Evolutionary conservation across 2,797 vertebrate genomes (phyloP).

Genomic region (Stomatorhinus walkeri): DNA sequence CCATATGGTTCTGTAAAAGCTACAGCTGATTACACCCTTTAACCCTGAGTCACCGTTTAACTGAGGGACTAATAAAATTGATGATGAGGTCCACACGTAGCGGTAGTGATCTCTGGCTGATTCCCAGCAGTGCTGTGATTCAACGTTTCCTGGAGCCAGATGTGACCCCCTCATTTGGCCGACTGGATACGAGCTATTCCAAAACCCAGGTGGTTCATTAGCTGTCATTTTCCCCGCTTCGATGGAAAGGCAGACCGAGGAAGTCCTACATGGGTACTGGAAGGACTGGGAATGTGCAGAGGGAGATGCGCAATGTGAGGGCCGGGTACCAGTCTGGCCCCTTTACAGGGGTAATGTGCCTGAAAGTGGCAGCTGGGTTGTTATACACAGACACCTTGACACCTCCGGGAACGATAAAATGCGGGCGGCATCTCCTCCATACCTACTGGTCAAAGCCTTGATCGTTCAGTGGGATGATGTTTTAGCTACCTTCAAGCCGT

Average conservation of each 20-base stretch:
- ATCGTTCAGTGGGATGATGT: not conserved
- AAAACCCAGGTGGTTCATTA: constrained; percentile 20
- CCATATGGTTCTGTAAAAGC: not conserved
- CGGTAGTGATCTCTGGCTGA: not conserved
- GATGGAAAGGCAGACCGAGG: not conserved
- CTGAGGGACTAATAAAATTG: not conserved
- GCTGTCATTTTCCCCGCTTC: not conserved
- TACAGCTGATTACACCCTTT: not conserved
- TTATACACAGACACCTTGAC: not conserved
- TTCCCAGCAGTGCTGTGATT: not conserved
- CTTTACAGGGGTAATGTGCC: not conserved
- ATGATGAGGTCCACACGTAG: not conserved
- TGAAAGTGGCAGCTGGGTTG: not conserved
- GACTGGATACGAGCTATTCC: constrained; percentile 24
- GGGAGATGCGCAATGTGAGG: not conserved
- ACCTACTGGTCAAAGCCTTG: not conserved
- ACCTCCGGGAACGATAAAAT: not conserved
- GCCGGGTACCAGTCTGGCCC: not conserved
- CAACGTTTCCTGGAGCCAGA: constrained; percentile 19
- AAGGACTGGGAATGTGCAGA: not conserved
- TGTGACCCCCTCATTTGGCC: constrained; percentile 20
- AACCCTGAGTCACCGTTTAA: not conserved
- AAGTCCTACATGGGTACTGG: not conserved
- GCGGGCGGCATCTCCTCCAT: not conserved
- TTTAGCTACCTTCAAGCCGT: not conserved